phyloP scores from a whole-genome alignment of 2,113 vertebrate species.

The Lepidothrix coronata region DNA sequence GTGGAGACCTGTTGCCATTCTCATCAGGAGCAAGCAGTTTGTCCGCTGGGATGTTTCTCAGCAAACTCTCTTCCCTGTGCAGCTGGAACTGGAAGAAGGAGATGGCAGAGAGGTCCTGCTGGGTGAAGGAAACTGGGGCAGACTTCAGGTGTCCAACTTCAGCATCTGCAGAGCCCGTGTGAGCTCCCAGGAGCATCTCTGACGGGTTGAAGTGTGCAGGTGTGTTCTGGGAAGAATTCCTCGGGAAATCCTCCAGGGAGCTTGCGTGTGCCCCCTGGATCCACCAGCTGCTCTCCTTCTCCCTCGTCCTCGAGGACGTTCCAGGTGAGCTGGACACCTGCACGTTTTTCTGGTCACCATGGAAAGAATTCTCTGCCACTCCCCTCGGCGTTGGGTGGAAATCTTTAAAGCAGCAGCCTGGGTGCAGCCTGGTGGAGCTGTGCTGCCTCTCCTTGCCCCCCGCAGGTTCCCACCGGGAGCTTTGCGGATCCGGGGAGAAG shows the following conservation, averaged over 20 bases:
- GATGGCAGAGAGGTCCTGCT: conserved; percentile 43
- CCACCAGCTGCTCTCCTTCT: background rate
- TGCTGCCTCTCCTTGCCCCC: background rate
- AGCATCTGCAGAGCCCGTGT: background rate
- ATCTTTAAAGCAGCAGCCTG: fast-evolving
- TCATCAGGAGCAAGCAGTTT: conserved; percentile 68
- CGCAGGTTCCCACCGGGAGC: background rate
- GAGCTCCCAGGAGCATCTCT: background rate
- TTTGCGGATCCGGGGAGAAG: background rate
- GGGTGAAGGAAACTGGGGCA: fast-evolving
- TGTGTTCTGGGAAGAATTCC: background rate
- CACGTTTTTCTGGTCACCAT: fast-evolving
- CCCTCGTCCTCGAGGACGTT: background rate
- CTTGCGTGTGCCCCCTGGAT: fast-evolving
- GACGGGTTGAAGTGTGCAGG: background rate
- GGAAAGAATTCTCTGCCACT: background rate
- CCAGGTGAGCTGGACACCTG: fast-evolving
- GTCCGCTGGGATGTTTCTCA: conserved; percentile 60
- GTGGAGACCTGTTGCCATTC: conserved; percentile 73
- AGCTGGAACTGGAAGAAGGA: conserved; percentile 83
- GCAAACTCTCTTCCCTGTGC: conserved; percentile 68
- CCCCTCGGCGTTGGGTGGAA: fast-evolving
- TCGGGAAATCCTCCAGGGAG: background rate
- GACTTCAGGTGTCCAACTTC: background rate
- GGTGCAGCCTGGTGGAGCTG: background rate